Conservation (phyloP, 2,797 vertebrate species). For the Clarias pachynema region DNA sequence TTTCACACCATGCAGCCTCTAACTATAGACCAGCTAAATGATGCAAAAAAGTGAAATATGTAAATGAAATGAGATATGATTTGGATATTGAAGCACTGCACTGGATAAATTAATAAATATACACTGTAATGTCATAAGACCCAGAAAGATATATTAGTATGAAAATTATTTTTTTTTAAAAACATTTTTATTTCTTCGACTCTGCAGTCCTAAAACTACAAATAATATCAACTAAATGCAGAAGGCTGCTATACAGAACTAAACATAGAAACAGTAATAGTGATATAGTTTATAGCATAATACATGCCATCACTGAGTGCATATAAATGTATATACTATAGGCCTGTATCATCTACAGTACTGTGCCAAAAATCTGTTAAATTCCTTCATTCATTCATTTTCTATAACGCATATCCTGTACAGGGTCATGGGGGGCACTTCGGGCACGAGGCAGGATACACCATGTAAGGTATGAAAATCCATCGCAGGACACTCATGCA, state of each 20-base stretch:
- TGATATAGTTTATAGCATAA: neutral
- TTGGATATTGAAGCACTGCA: neutral
- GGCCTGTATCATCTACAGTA: neutral
- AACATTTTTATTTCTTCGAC: neutral
- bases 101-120: slow-evolving; percentile 16
- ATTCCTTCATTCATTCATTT: too few species aligned
- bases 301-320: neutral
- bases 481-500: too few species aligned
- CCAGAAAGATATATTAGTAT: neutral
- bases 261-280: neutral
- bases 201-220: neutral
- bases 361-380: too few species aligned
- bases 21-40: neutral
- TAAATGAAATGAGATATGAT: neutral
- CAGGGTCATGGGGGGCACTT: too few species aligned
- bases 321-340: neutral
- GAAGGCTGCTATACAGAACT: neutral
- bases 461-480: too few species aligned
- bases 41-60: slow-evolving; percentile 18
- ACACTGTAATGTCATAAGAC: neutral
- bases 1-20: neutral
- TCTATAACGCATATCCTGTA: too few species aligned
- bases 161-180: neutral
- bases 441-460: too few species aligned
- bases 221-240: neutral